These are phyloP conservation scores for Pasiphila rectangulata DNA, from an alignment of 2,888 invertebrate genomes.

Conservation along the genomic window DNA sequence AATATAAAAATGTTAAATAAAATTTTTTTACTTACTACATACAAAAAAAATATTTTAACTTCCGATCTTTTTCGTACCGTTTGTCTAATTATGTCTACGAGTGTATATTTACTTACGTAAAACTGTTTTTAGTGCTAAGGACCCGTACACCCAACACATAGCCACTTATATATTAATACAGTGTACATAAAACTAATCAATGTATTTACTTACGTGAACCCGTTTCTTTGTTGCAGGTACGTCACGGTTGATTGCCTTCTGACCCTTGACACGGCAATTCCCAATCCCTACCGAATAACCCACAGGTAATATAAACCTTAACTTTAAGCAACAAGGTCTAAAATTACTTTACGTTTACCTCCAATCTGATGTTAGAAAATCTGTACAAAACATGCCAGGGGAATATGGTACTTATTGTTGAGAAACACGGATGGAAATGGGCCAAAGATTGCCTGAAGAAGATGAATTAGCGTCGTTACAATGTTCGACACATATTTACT, in stretches of 20 bases:
- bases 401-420: constrained; percentile 4
- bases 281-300: background rate
- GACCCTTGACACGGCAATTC: constrained; percentile 11
- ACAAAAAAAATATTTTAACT: too few relatives aligned
- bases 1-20: too few relatives aligned
- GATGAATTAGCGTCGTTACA: constrained; percentile 32
- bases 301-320: constrained; percentile 1
- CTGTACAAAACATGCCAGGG: constrained; percentile 1
- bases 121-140: too few relatives aligned
- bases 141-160: too few relatives aligned
- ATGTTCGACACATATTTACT: constrained; percentile 33
- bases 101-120: too few relatives aligned
- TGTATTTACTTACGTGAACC: constrained; percentile 1
- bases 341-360: background rate
- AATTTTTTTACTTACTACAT: too few relatives aligned
- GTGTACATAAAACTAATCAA: too few relatives aligned
- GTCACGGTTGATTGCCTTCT: constrained; percentile 4
- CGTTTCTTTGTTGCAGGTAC: constrained; percentile 21
- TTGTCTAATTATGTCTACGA: too few relatives aligned
- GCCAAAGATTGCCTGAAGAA: constrained; percentile 18
- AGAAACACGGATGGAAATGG: constrained; percentile 11
- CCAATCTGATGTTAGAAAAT: constrained; percentile 8
- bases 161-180: too few relatives aligned
- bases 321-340: background rate
- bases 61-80: too few relatives aligned